Base-by-base conservation (phyloP, 2,113 vertebrate genomes). In the Engraulis encrasicolus region DNA sequence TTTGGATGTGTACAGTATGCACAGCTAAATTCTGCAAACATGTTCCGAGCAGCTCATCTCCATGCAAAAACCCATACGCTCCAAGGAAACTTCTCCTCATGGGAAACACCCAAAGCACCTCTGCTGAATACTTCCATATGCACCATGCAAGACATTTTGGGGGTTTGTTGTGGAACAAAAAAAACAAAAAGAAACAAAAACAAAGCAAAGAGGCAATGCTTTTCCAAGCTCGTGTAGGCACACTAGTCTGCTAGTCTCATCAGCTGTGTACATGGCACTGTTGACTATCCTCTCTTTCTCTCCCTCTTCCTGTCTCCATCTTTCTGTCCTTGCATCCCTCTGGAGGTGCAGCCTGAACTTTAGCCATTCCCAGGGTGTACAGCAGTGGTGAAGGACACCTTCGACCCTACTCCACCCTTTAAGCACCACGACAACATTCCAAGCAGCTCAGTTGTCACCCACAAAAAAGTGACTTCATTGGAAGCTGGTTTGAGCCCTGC, bases 201-300 rank as follows among this genome's bases (percentile, higher is more conserved):
- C n/a, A n/a, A n/a, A n/a, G n/a, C n/a, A n/a, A 27, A 31, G 58
- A 66, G 58, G 31, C 58, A 23, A 66, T 27, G 58, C 23, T 66
- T 66, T 66, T 66, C 19, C 20, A 2, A 31, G 11, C 23, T 66
- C 23, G 31, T 27, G 27, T 66, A 1, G n/a, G n/a, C n/a, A n/a
- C n/a, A n/a, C n/a, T n/a, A 66, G 58, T 11, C 31, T 27, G 27
- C 27, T 66, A 15, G 23, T 27, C n/a, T 27, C n/a, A 90, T 78
- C 79, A 86, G 83, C 86, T 91, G 87, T 91, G 87, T 88, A 89
- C 88, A 89, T 84, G 83, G 82, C 83, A 89, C 83, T 84, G 83
- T 87, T 85, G 89, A 87, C 27, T 87, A 90, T 88, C 77, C 89
- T 88, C 80, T 80, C 85, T 79, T 71, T 87, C 84, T 83, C 87